These are phyloP conservation scores for Salmo trutta DNA, from an alignment of 2,797 vertebrate genomes.

Conservation along the genomic window DNA sequence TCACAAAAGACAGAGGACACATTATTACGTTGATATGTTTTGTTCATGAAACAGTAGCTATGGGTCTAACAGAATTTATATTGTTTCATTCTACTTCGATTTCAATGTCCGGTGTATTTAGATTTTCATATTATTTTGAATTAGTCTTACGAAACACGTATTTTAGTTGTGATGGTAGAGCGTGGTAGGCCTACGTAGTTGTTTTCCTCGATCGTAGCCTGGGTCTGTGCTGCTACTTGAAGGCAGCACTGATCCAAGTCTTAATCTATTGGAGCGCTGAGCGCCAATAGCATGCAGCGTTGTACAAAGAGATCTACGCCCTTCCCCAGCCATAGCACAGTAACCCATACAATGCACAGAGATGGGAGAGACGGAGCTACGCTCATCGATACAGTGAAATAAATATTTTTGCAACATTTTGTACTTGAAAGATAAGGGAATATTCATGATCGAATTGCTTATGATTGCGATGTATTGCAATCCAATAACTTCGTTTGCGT, in stretches of 20 bases:
- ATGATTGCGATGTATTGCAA: neutral
- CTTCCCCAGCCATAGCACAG: conserved; percentile 42
- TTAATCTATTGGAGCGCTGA: conserved; percentile 43
- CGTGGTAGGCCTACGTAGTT: neutral
- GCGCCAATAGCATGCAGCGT: conserved; percentile 48
- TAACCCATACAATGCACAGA: conserved; percentile 23
- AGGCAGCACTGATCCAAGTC: conserved; percentile 10
- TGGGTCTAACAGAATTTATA: neutral
- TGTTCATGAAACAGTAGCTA: neutral
- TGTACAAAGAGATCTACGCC: conserved; percentile 67
- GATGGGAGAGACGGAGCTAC: neutral
- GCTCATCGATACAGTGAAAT: neutral
- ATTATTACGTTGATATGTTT: neutral
- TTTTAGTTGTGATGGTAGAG: neutral
- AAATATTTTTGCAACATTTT: neutral
- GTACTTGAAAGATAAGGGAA: neutral
- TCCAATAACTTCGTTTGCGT: neutral
- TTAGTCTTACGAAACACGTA: too few species aligned
- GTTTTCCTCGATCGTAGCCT: neutral
- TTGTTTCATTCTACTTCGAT: too few species aligned
- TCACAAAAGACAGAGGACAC: neutral
- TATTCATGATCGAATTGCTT: neutral
- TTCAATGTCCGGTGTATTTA: too few species aligned
- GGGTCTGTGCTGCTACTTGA: conserved; percentile 21
- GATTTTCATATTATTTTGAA: too few species aligned